phyloP scores from a whole-genome alignment of 2,113 vertebrate species.

The Theristicus caerulescens region DNA sequence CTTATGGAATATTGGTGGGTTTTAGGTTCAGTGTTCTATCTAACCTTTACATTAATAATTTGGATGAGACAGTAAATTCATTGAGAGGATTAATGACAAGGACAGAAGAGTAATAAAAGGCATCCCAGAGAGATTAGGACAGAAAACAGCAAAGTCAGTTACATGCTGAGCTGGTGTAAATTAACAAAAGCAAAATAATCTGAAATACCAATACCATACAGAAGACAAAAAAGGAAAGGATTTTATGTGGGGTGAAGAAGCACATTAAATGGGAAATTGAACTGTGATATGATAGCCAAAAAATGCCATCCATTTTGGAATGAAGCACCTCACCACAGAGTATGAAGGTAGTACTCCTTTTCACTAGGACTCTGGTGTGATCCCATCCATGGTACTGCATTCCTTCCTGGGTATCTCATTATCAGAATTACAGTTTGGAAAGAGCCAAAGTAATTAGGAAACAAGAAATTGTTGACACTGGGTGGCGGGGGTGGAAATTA shows the following conservation, averaged over 20 bases:
- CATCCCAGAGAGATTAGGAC: not conserved
- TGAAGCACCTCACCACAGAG: not conserved
- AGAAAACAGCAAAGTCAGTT: not conserved
- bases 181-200: not conserved
- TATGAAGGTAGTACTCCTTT: not conserved
- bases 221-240: not conserved
- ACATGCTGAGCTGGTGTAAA: not conserved
- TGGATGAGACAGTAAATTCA: not conserved
- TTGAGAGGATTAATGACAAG: conserved; percentile 5
- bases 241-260: not conserved
- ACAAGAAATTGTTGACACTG: not conserved
- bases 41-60: conserved; percentile 35
- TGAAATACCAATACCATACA: not conserved
- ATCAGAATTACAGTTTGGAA: not conserved
- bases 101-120: not conserved
- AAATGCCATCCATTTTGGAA: not conserved
- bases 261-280: not conserved
- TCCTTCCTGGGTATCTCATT: not conserved
- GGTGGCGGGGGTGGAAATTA: not conserved
- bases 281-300: not conserved
- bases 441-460: conserved; percentile 5
- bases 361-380: not conserved
- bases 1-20: not conserved
- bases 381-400: not conserved
- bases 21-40: conserved; percentile 6